Base-by-base conservation (phyloP, 1,140 invertebrate species). In the Brachionus rotundiformis region DNA sequence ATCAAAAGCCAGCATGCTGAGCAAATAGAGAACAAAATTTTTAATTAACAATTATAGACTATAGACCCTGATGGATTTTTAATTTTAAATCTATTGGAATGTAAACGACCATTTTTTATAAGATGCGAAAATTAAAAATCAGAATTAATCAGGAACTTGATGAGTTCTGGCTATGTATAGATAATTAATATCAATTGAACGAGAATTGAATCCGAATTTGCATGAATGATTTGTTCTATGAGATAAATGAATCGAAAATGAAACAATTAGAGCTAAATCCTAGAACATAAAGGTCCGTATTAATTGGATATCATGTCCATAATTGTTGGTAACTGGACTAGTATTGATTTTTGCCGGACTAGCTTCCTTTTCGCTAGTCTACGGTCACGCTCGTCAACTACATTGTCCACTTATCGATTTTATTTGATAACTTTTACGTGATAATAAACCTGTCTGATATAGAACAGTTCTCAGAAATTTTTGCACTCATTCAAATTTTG, bases 61-160 rank as follows among this genome's bases (percentile, higher is more conserved):
- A 31, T 29, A 63, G 61, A 63, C 61, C 61, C 63, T 36, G 27
- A 33, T 19, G 16, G 63, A 68, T 68, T 68, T 33, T 68, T 68
- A 68, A 68, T 68, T 39, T 68, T n/a, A 68, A 68, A 36, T 68
- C 63, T 68, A 68, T 68, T 36, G 29, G 63, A 68, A 68, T 68
- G 63, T 68, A 68, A 68, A 68, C 27, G 63, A 68, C 16, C 33
- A 36, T 36, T 68, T 33, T 68, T 44, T 73, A 13, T 44, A 73
- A 73, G 31, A 65, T 31, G 31, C 10, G 25, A 65, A 73, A 73
- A 73, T 44, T 44, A 44, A 73, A 73, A 73, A 73, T 73, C 68
- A 73, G 41, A 73, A 73, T 73, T 73, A 73, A 73, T 73, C 68
- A 73, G 68, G 68, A 73, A 73, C 68, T 73, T 73, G 68, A 73